Conservation (phyloP, 2,888 invertebrate genomes). For the Agonum fuliginosum region DNA sequence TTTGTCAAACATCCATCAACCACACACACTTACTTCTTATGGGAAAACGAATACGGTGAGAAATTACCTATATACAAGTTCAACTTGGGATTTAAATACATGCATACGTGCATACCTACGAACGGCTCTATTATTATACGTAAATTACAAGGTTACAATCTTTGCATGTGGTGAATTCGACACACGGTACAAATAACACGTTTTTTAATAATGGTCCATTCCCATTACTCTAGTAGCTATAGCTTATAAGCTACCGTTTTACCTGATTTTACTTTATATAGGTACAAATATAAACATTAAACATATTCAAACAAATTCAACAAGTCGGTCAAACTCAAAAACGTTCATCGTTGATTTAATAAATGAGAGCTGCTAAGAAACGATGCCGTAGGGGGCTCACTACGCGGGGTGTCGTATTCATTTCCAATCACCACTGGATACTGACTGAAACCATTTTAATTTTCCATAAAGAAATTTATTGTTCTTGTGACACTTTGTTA, state of each 20-base stretch:
- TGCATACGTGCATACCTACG: constrained; percentile 26
- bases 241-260: constrained; percentile 23
- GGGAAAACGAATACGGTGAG: constrained; percentile 9
- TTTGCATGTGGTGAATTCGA: constrained; percentile 59
- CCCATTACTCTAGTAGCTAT: constrained; percentile 43
- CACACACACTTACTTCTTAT: too few species aligned
- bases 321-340: constrained; percentile 47
- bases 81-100: constrained; percentile 37
- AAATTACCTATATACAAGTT: background rate
- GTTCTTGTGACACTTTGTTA: constrained; percentile 68
- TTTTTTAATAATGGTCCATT: constrained; percentile 55
- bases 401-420: constrained; percentile 71
- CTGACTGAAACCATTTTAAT: constrained; percentile 71
- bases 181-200: constrained; percentile 53
- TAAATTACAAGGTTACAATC: constrained; percentile 57
- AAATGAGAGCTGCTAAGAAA: constrained; percentile 49
- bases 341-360: constrained; percentile 49
- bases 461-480: constrained; percentile 71
- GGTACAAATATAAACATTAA: too few species aligned
- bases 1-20: background rate
- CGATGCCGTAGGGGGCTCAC: constrained; percentile 69
- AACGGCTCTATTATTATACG: constrained; percentile 52
- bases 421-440: constrained; percentile 73
- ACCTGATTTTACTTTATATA: too few species aligned
- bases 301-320: constrained; percentile 21